A percentile compares a stretch with the other conserved stretches of the same genome.
Conservation (phyloP, 2,888 invertebrate genomes). For the Latheticus oryzae region DNA sequence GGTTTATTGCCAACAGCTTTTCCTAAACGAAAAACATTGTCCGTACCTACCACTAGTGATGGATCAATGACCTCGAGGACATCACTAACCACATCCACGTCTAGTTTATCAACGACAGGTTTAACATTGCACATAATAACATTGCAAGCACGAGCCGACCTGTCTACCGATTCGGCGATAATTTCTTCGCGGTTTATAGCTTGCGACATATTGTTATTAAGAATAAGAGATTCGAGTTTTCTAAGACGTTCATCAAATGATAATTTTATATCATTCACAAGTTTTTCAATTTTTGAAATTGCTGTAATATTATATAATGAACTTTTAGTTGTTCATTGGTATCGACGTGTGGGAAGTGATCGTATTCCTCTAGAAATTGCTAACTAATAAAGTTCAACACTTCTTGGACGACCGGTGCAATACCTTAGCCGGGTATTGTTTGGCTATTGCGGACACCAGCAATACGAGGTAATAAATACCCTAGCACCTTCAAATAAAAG, state of each 20-base stretch:
- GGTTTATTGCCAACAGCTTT: conserved; percentile 1
- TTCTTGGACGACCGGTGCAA: too few relatives aligned
- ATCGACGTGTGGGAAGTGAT: too few relatives aligned
- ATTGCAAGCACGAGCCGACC: conserved; percentile 4
- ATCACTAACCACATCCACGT: conserved; percentile 1
- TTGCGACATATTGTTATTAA: conserved; percentile 1
- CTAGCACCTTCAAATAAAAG: too few relatives aligned
- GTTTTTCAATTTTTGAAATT: conserved; percentile 1
- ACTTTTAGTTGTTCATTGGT: too few relatives aligned
- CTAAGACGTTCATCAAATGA: conserved; percentile 2
- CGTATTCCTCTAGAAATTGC: too few relatives aligned
- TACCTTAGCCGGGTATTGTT: too few relatives aligned
- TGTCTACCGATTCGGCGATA: background rate
- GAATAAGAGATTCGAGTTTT: background rate
- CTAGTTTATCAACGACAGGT: conserved; percentile 1
- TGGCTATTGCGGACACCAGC: too few relatives aligned
- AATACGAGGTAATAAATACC: too few relatives aligned
- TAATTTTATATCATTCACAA: background rate
- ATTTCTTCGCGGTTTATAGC: conserved; percentile 1
- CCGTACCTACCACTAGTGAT: background rate
- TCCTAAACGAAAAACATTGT: background rate
- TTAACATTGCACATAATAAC: conserved; percentile 3
- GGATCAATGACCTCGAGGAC: conserved; percentile 1
- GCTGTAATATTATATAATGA: too few relatives aligned
- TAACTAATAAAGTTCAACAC: too few relatives aligned